Evolutionary conservation across 2,888 invertebrate species (phyloP).

Genomic region (Hylaea fasciaria): DNA sequence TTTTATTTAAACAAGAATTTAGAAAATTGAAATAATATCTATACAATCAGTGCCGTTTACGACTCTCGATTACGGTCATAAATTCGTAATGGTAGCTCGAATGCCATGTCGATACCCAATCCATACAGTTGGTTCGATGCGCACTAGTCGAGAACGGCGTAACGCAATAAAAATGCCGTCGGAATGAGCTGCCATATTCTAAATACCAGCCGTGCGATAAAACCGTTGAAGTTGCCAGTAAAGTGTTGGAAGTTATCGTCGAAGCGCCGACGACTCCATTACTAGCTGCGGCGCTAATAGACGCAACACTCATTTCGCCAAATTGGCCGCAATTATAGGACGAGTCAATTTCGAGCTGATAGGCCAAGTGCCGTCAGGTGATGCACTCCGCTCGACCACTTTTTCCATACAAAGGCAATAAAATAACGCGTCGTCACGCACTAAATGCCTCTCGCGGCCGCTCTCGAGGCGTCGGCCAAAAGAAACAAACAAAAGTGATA

Average conservation of each 20-base stretch:
- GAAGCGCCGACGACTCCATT: constrained; percentile 62
- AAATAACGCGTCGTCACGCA: constrained; percentile 78
- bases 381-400: constrained; percentile 55
- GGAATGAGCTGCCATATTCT: constrained; percentile 59
- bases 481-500: constrained; percentile 79
- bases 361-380: constrained; percentile 66
- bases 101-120: constrained; percentile 54
- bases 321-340: constrained; percentile 69
- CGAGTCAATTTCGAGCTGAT: constrained; percentile 56
- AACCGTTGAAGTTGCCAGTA: constrained; percentile 54
- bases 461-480: constrained; percentile 71
- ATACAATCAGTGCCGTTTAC: constrained; percentile 64
- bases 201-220: constrained; percentile 57
- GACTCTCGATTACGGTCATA: constrained; percentile 55
- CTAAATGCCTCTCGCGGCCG: constrained; percentile 73
- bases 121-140: constrained; percentile 46
- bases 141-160: constrained; percentile 41
- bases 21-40: constrained; percentile 66
- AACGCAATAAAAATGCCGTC: constrained; percentile 58
- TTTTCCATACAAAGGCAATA: constrained; percentile 82
- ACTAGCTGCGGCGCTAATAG: constrained; percentile 64
- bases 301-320: constrained; percentile 58
- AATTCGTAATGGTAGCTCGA: constrained; percentile 54
- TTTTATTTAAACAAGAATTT: constrained; percentile 52
- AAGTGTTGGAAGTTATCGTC: constrained; percentile 58